Conservation (phyloP, 2,888 invertebrate species). For the Chironomus riparius region DNA sequence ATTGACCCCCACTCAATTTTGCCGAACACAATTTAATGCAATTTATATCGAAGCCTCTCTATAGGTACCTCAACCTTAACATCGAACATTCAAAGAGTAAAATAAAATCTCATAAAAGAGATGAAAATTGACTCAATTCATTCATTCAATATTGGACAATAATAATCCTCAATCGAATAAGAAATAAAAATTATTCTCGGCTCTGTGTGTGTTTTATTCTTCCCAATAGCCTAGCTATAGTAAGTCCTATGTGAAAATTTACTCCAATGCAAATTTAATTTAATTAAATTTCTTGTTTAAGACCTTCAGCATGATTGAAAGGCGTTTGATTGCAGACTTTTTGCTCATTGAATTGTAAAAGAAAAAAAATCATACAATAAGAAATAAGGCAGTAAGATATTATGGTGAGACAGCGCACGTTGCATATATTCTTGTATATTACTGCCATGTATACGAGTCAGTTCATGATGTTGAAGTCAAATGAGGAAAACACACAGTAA, state of each 20-base stretch:
- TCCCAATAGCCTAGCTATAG: background rate
- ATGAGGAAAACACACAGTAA: background rate
- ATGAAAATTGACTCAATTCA: constrained; percentile 7
- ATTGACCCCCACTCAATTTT: too few relatives aligned
- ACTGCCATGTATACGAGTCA: background rate
- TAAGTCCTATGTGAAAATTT: background rate
- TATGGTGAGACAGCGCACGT: background rate
- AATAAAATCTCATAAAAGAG: too few relatives aligned
- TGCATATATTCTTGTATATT: background rate
- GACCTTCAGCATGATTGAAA: constrained; percentile 24
- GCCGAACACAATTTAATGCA: too few relatives aligned
- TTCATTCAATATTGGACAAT: background rate
- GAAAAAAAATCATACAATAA: background rate
- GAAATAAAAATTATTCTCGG: background rate
- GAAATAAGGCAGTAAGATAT: background rate
- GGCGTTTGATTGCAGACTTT: constrained; percentile 15
- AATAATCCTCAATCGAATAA: constrained; percentile 13
- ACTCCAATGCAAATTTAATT: constrained; percentile 24
- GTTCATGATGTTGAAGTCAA: background rate
- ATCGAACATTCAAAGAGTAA: too few relatives aligned
- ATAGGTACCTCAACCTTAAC: too few relatives aligned
- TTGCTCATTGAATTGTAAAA: constrained; percentile 11
- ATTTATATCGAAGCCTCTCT: too few relatives aligned
- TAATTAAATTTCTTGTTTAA: constrained; percentile 22
- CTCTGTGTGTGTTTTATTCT: background rate